Evolutionary conservation across 2,888 invertebrate species (phyloP), one percentile per base, ranked within the genome.

Genomic region (Augochlorella aurata): DNA sequence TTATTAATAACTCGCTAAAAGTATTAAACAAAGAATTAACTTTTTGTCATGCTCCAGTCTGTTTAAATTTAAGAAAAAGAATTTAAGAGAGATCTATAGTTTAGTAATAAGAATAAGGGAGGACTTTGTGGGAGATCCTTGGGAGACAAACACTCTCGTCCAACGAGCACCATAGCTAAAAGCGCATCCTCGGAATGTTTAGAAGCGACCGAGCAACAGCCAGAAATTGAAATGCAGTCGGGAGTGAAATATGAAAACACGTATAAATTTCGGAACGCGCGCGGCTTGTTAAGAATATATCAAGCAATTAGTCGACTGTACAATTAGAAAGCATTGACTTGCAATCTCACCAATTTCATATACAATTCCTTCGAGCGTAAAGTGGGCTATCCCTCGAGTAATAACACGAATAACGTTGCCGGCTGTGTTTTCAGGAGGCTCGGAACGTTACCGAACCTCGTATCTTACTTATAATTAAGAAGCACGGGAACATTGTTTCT

Each of bases 311-410:
- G 44, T 68, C 50, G 24, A 50, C 45, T 47, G 52, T 8, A 29
- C 69, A 77, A 77, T 77, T 77, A 79, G 79, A 79, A 79, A 79
- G 69, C 77, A 69, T 29, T 21, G 77, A 68, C 69, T 38, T 21
- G 76, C 47, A 77, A 77, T 58, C 67, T 44, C n/a, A 18, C 38
- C 49, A 66, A 77, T 58, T 75, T 67, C 63, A 29, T 65, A 74
- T 77, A 76, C 52, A 45, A 65, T 52, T 69, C 69, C 76, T 63
- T 65, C 63, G 63, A 79, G 77, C 79, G 77, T 79, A 77, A 79
- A 79, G 63, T 63, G 68, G 38, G 21, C 69, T 29, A 76, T 61
- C 45, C 63, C 77, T 76, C 44, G 78, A 61, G 76, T 63, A 76
- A 69, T 49, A 58, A 18, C 47, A 58, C 8, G 58, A 67, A 49